A percentile compares a stretch with the other conserved stretches of the same genome.
These are phyloP conservation scores for Neoarius graeffei DNA, from an alignment of 2,113 vertebrate genomes.

Conservation along the genomic window DNA sequence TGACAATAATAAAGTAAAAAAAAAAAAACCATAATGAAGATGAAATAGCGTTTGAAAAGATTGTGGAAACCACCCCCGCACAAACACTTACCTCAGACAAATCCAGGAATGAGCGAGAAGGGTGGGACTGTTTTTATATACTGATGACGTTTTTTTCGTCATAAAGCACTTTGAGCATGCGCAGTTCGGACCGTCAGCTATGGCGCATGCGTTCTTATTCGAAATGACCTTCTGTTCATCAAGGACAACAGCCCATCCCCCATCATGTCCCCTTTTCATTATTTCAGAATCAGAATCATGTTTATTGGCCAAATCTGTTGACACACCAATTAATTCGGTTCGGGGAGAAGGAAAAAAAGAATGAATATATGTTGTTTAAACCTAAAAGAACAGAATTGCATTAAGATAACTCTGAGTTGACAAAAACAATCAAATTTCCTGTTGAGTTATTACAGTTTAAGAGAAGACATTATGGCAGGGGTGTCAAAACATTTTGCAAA, in stretches of 20 bases:
- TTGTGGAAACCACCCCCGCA: neutral
- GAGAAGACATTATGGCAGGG: no score
- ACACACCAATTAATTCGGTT: neutral
- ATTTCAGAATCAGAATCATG: neutral
- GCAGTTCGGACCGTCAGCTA: slow-evolving; percentile 15
- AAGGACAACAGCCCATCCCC: slow-evolving; percentile 64
- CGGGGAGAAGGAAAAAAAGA: no score
- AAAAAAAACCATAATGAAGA: slow-evolving; percentile 17
- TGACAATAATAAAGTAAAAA: neutral
- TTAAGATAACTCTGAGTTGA: no score
- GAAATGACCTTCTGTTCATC: slow-evolving; percentile 51
- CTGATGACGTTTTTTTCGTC: slow-evolving; percentile 73
- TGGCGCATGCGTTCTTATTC: neutral
- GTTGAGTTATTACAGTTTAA: no score
- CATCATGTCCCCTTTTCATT: neutral
- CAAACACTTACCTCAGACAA: slow-evolving; percentile 77
- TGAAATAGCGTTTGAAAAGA: neutral
- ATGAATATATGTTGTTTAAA: no score
- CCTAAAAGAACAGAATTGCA: no score
- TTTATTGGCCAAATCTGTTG: no score
- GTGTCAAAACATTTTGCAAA: no score
- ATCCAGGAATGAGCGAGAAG: slow-evolving; percentile 72
- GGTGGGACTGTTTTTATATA: slow-evolving; percentile 71
- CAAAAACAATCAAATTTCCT: no score
- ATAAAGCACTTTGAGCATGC: neutral